Evolutionary conservation across 2,888 invertebrate species (phyloP), one percentile per base, ranked within the genome.

Genomic region (Ophraella communa): DNA sequence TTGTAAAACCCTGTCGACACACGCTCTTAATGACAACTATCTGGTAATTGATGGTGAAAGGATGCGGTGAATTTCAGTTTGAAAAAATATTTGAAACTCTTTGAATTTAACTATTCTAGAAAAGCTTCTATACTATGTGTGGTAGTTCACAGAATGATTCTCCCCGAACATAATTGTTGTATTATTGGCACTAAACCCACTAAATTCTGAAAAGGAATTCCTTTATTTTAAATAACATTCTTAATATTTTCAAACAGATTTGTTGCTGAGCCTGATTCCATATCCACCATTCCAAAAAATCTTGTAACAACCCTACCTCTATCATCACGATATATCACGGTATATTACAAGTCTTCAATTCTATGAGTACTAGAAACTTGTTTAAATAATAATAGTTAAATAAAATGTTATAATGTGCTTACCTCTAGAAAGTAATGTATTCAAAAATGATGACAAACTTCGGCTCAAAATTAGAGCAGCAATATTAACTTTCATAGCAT

Each of bases 231-330:
- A 42, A 71, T 60, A 47, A 35, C 62, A 20, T 61, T 59, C 18
- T n/a, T n/a, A n/a, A n/a, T n/a, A n/a, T n/a, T n/a, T n/a, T n/a
- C n/a, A n/a, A n/a, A n/a, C n/a, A n/a, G n/a, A n/a, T n/a, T n/a
- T n/a, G n/a, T n/a, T n/a, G 72, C 73, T 53, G 61, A 65, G 30
- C 70, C 65, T 35, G 63, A 62, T 35, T 64, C 20, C 35, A 68
- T 58, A 64, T 74, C 71, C 20, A 71, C 60, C 66, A 72, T 72
- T 61, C 73, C 67, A 62, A 74, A 70, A 69, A 74, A 73, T 21
- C 55, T 59, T 27, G 68, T 35, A 65, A 47, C 4, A 10, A n/a
- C n/a, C n/a, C n/a, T n/a, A n/a, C n/a, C n/a, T 56, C 35, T 23
- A 39, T 62, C 3, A 10, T 21, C 27, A 24, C 42, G 56, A 55